Conservation (phyloP, 2,113 vertebrate genomes). For the Channa argus region DNA sequence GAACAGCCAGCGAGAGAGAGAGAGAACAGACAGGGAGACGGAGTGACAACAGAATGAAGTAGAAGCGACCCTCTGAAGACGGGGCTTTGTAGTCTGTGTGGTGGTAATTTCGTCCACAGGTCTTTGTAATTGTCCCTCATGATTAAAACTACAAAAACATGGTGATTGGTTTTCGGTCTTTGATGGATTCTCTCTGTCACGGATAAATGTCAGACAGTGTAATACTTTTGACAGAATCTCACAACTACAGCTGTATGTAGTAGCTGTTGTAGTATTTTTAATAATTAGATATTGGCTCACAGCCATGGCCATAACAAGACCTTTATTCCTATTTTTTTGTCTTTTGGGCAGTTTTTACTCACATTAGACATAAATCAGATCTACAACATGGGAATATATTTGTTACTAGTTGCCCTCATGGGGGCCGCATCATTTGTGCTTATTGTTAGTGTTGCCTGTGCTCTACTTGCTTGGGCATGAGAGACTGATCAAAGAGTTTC, state of each 20-base stretch:
- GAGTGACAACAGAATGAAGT: conserved; percentile 49
- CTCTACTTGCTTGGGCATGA: conserved; percentile 5
- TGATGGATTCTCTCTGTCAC: conserved; percentile 40
- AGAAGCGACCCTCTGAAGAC: conserved; percentile 54
- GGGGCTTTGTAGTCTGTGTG: conserved; percentile 57
- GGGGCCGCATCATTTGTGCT: conserved; percentile 29
- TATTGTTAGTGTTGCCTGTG: conserved; percentile 29
- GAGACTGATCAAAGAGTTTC: conserved; percentile 19
- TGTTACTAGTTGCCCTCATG: conserved; percentile 26
- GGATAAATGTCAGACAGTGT: conserved; percentile 19
- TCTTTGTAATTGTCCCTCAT: conserved; percentile 58
- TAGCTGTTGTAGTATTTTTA: conserved; percentile 1
- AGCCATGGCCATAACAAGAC: conserved; percentile 3
- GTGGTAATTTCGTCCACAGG: conserved; percentile 50
- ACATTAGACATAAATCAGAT: conserved; percentile 38
- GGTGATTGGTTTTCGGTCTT: conserved; percentile 50
- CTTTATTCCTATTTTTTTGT: conserved; percentile 17
- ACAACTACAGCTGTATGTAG: not conserved
- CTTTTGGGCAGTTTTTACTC: conserved; percentile 4
- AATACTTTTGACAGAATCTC: conserved; percentile 27
- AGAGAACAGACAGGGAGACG: conserved; percentile 32
- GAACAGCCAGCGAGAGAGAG: conserved; percentile 27
- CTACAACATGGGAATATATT: conserved; percentile 25
- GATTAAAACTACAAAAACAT: conserved; percentile 60
- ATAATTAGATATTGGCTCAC: conserved; percentile 17